Evolutionary conservation across 1,140 invertebrate species (phyloP).

Genomic region (Bombus confusus): DNA sequence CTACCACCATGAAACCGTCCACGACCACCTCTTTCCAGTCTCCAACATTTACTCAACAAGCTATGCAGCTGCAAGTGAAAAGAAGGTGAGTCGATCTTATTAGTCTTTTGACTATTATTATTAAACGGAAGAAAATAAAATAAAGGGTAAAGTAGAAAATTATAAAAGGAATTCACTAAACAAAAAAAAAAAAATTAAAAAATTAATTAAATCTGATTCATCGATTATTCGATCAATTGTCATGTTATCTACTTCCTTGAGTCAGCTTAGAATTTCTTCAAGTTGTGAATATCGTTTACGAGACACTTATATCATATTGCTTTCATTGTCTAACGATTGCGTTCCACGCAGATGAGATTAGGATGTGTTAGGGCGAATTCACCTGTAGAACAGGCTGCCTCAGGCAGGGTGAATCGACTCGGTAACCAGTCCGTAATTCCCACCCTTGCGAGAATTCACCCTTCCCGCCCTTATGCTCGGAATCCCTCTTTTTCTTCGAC

Average conservation of each 20-base stretch:
- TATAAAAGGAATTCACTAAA: neutral
- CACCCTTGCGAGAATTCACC: constrained; percentile 33
- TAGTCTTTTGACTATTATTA: too few species aligned
- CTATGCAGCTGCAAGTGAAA: constrained; percentile 61
- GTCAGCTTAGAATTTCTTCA: neutral
- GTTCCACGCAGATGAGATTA: neutral
- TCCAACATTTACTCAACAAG: constrained; percentile 41
- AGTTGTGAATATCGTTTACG: neutral
- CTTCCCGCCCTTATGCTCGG: constrained; percentile 39
- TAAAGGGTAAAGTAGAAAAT: neutral
- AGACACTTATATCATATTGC: neutral
- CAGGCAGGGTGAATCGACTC: constrained; percentile 42
- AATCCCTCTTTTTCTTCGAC: constrained; percentile 53
- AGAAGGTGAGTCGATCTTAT: constrained; percentile 66
- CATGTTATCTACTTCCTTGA: neutral
- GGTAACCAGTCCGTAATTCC: constrained; percentile 17
- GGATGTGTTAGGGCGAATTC: constrained; percentile 1
- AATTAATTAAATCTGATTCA: neutral
- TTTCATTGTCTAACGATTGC: neutral
- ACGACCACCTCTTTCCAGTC: constrained; percentile 39
- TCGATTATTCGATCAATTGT: neutral
- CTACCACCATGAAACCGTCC: constrained; percentile 51
- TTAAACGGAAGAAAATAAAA: too few species aligned
- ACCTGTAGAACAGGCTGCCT: constrained; percentile 21
- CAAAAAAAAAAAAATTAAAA: too few species aligned